Evolutionary conservation across 1,140 invertebrate genomes (phyloP).

Genomic region (Magallana ariakensis): DNA sequence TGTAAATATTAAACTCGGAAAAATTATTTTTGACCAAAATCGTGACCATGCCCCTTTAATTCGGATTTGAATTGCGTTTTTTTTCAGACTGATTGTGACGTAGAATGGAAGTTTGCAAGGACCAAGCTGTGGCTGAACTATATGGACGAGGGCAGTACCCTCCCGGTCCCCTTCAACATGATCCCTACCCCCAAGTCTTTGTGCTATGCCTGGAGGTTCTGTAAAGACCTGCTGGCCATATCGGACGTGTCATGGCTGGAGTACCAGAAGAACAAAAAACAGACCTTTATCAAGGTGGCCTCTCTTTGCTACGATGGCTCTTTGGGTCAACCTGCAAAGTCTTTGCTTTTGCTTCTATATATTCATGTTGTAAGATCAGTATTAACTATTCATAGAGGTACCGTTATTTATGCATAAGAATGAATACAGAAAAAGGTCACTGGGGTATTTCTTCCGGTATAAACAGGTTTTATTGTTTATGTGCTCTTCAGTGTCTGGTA

Average conservation of each 20-base stretch:
- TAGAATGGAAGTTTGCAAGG: slow-evolving; percentile 96
- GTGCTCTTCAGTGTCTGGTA: neutral
- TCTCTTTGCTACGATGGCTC: neutral
- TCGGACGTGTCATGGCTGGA: slow-evolving; percentile 62
- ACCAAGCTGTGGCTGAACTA: slow-evolving; percentile 96
- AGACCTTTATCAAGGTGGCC: slow-evolving; percentile 78
- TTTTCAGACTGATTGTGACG: slow-evolving; percentile 89
- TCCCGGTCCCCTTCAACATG: slow-evolving; percentile 94
- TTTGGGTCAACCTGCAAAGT: neutral
- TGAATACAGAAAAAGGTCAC: neutral
- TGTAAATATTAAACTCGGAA: too few species aligned
- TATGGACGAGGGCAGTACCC: slow-evolving; percentile 93
- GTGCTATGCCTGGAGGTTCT: slow-evolving; percentile 70
- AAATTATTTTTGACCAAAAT: too few species aligned
- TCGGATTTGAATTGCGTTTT: too few species aligned
- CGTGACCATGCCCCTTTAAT: too few species aligned
- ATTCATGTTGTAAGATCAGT: neutral
- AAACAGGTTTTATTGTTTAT: too few species aligned
- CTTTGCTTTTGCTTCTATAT: neutral
- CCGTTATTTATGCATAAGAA: too few species aligned
- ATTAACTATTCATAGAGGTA: too few species aligned
- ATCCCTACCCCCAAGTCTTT: slow-evolving; percentile 88
- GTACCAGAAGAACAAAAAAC: slow-evolving; percentile 67
- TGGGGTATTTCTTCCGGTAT: neutral
- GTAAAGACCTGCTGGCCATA: slow-evolving; percentile 61